A percentile compares a stretch with the other conserved stretches of the same genome.
Evolutionary conservation across 2,797 vertebrate genomes (phyloP).

Genomic region (Acrossocheilus wenchowensis): DNA sequence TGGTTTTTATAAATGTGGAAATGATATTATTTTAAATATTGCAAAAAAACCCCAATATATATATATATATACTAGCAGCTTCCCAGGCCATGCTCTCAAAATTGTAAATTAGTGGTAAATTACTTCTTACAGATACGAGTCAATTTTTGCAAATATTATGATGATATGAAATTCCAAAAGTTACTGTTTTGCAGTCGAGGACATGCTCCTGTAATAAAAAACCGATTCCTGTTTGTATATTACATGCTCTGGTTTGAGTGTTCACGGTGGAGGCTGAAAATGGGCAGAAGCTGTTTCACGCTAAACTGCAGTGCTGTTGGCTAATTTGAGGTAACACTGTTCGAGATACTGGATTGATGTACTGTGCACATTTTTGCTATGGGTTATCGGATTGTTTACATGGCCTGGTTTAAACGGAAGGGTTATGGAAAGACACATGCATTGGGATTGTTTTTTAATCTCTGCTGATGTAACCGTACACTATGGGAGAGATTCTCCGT

Average conservation of each 20-base stretch:
- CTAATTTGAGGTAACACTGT: conserved; percentile 23
- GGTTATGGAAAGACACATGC: conserved; percentile 34
- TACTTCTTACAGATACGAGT: not conserved
- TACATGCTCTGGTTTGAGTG: conserved; percentile 13
- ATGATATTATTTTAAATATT: conserved; percentile 7
- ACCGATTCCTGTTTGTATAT: conserved; percentile 24
- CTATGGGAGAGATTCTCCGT: conserved; percentile 47
- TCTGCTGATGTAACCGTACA: conserved; percentile 48
- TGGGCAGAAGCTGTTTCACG: conserved; percentile 7
- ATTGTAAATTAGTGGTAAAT: not conserved
- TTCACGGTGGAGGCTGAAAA: not conserved
- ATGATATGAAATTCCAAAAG: conserved; percentile 4
- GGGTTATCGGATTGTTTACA: conserved; percentile 32
- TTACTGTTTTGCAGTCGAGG: conserved; percentile 2
- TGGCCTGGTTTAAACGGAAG: conserved; percentile 31
- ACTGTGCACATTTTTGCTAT: conserved; percentile 19
- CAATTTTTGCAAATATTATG: not conserved
- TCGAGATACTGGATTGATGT: conserved; percentile 31
- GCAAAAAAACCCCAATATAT: not conserved
- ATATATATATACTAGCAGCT: not conserved
- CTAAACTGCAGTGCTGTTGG: conserved; percentile 24
- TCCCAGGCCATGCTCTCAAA: not conserved
- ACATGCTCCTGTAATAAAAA: conserved; percentile 5
- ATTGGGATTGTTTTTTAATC: conserved; percentile 49
- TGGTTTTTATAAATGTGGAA: not conserved